phyloP scores from a whole-genome alignment of 2,797 vertebrate species.

The Ptychadena robeensis region DNA sequence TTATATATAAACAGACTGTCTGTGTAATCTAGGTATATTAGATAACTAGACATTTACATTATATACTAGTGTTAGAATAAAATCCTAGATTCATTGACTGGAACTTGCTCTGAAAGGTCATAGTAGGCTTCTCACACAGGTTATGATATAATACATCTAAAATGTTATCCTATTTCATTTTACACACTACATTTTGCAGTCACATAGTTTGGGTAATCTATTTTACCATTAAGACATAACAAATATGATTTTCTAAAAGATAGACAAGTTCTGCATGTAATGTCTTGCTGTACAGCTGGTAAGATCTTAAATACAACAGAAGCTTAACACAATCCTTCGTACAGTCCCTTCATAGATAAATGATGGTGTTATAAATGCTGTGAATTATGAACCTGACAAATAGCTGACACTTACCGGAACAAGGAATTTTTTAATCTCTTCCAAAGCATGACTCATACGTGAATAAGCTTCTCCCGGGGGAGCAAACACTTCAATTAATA shows the following conservation, averaged over 20 bases:
- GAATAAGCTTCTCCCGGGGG: constrained; percentile 98
- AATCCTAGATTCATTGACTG: no score
- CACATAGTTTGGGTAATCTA: no score
- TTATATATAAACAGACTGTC: no score
- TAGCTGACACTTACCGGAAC: constrained; percentile 89
- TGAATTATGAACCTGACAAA: constrained; percentile 29
- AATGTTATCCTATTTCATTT: no score
- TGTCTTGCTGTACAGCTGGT: background rate
- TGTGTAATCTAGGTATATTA: no score
- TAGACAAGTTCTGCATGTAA: background rate
- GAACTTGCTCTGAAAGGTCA: background rate
- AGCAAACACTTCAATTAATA: constrained; percentile 99
- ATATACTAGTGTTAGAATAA: no score
- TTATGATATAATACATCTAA: no score
- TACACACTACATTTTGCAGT: no score
- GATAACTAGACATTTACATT: no score
- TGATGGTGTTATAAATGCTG: constrained; percentile 1
- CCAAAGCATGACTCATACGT: constrained; percentile 98
- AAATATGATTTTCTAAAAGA: background rate
- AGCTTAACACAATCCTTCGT: background rate
- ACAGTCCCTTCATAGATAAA: constrained; percentile 12
- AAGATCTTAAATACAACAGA: background rate
- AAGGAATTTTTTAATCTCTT: constrained; percentile 99
- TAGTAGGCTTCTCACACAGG: background rate
- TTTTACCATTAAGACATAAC: background rate